Base-by-base conservation (phyloP, 2,888 invertebrate species). In the Crematogaster levior region DNA sequence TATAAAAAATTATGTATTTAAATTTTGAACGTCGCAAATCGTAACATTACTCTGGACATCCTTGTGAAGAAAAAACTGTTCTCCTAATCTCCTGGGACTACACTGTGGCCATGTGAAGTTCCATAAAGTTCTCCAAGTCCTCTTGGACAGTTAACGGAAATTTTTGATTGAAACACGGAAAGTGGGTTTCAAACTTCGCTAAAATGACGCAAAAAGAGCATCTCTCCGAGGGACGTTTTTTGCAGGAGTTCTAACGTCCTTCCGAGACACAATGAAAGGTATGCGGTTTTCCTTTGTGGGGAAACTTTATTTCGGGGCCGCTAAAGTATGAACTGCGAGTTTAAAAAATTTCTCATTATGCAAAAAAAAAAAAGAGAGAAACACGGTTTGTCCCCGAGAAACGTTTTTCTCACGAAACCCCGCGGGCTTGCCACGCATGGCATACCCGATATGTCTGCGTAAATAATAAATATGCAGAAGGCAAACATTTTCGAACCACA, bases 381-480 rank as follows among this genome's bases (percentile, higher is more conserved):
- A 63, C 3, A 34, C 3, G 34, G 34, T n/a, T 56, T 10, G 3
- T 10, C 18, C 56, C 21, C 21, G 68, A 27, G 53, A 40, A 1
- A 30, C 21, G 6, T 68, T 70, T 77, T 34, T 66, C 15, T 10
- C 51, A 21, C 21, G 15, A 66, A 65, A 9, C 37, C 43, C 30
- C 68, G 21, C 10, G 40, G 27, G 40, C 12, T 40, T 30, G 27
- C 37, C 12, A 21, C 53, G 40, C 40, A 9, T 12, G 18, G 74
- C 53, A 6, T 43, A 53, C 12, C 27, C 24, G 43, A 51, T 56
- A 53, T 43, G 70, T 79, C 30, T 18, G 72, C 56, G 40, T 77
- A 77, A 77, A 68, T 77, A 77, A 68, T 77, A 77, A 77, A 77
- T 56, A 77, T 77, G 77, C 43, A 56, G 53, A 68, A 77, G 53